Conservation (phyloP, 2,797 vertebrate species). For the Mormyrus proboscirostris region DNA sequence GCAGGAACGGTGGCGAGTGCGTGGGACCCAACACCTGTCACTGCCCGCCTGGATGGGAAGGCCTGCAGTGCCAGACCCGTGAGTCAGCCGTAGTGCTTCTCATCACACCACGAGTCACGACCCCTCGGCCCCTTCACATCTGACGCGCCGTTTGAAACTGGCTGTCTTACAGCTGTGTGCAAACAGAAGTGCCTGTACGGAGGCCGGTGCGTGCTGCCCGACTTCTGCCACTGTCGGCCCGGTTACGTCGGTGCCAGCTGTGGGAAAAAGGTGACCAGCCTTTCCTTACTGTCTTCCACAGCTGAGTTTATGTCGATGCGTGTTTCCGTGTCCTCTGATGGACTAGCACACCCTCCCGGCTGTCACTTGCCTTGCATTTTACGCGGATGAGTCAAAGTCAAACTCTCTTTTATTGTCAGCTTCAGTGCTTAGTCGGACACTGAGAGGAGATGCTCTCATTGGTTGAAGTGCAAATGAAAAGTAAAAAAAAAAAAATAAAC, state of each 20-base stretch:
- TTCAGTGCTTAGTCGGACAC: neutral
- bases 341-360: neutral
- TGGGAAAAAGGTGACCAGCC: slow-evolving; percentile 56
- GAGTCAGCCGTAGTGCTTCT: slow-evolving; percentile 45
- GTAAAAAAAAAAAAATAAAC: neutral
- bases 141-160: neutral
- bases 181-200: slow-evolving; percentile 71
- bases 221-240: slow-evolving; percentile 72
- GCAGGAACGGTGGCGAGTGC: slow-evolving; percentile 80
- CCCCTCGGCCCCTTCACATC: neutral
- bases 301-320: neutral
- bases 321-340: neutral
- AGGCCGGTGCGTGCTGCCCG: slow-evolving; percentile 71
- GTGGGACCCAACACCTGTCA: slow-evolving; percentile 72
- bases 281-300: neutral
- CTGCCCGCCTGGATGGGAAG: slow-evolving; percentile 76
- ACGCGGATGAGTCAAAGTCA: neutral
- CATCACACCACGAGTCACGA: neutral
- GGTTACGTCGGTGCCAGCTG: slow-evolving; percentile 73
- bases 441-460: neutral
- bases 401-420: neutral
- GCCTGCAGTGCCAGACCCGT: slow-evolving; percentile 76
- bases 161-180: slow-evolving; percentile 68
- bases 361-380: neutral
- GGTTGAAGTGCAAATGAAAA: neutral